A percentile compares a stretch with the other conserved stretches of the same genome.
Evolutionary conservation across 2,888 invertebrate genomes (phyloP).

Genomic region (Eupithecia abbreviata): DNA sequence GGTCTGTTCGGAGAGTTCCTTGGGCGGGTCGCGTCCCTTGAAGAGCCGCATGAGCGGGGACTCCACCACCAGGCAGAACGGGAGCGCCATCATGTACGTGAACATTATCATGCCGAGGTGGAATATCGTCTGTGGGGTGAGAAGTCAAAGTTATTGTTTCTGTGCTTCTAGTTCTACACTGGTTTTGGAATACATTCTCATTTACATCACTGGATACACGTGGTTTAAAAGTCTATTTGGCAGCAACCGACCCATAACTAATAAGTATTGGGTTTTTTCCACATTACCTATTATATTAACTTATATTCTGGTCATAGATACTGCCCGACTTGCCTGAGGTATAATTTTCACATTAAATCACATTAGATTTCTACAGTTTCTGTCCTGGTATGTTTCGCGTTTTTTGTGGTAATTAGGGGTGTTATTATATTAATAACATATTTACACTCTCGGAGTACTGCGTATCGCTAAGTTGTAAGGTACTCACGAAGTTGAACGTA

Average conservation of each 20-base stretch:
- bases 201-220: background rate
- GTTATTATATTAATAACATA: no score
- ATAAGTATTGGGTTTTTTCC: background rate
- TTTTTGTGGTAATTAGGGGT: no score
- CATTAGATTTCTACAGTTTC: no score
- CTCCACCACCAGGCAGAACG: slow-evolving; percentile 46
- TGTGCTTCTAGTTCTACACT: background rate
- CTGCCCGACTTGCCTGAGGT: no score
- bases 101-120: slow-evolving; percentile 43
- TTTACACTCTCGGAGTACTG: no score
- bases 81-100: slow-evolving; percentile 37
- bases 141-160: background rate
- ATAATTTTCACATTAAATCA: no score
- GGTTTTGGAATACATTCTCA: background rate
- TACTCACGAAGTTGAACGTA: slow-evolving; percentile 37
- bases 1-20: slow-evolving; percentile 31
- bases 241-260: background rate
- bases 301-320: no score
- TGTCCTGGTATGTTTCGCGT: no score
- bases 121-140: slow-evolving; percentile 26
- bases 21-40: slow-evolving; percentile 25
- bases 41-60: slow-evolving; percentile 43
- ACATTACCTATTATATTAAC: no score
- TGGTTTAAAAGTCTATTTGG: background rate
- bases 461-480: no score